Conservation (phyloP, 1,140 invertebrate species). For the Lepidurus apus region DNA sequence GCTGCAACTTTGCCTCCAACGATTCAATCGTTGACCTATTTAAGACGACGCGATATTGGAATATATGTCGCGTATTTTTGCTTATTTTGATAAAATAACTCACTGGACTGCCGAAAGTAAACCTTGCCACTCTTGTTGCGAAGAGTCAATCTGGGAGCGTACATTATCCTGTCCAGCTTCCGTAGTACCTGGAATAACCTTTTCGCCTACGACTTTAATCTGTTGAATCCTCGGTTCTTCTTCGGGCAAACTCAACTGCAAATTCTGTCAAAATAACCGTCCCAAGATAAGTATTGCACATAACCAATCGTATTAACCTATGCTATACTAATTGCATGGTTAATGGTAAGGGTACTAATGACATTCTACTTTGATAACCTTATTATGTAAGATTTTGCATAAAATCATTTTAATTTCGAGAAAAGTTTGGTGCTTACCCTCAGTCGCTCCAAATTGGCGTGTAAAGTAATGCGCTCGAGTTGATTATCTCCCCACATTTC, state of each 20-base stretch:
- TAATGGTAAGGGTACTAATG: no score
- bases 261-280: constrained; percentile 50
- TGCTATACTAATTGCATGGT: background rate
- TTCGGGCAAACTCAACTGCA: constrained; percentile 70
- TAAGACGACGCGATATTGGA: constrained; percentile 23
- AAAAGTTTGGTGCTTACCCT: constrained; percentile 50
- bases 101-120: constrained; percentile 63
- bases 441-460: constrained; percentile 84
- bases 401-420: background rate
- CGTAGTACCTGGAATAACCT: constrained; percentile 82
- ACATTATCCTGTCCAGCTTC: constrained; percentile 80
- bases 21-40: constrained; percentile 62
- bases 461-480: constrained; percentile 78
- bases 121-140: constrained; percentile 85
- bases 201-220: constrained; percentile 73
- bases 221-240: constrained; percentile 76
- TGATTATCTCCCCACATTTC: constrained; percentile 79
- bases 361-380: no score
- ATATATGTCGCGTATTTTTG: background rate
- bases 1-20: constrained; percentile 73
- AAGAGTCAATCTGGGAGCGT: constrained; percentile 73
- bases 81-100: constrained; percentile 27
- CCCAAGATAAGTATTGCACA: background rate
- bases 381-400: no score
- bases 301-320: constrained; percentile 12